Conservation (phyloP, 2,797 vertebrate genomes). For the Phoxinus dragarum region DNA sequence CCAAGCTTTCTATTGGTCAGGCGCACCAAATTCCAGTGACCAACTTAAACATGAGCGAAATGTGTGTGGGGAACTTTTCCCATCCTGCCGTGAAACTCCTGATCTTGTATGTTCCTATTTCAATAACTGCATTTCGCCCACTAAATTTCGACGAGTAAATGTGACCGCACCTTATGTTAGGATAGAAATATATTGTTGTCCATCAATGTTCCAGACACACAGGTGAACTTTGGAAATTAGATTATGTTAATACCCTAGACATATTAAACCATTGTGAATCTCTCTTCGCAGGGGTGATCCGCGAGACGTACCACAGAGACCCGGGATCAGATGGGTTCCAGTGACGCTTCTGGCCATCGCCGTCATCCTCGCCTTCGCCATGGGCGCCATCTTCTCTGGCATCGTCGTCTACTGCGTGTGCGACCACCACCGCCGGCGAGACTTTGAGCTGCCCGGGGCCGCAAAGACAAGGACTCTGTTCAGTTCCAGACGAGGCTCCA, state of each 20-base stretch:
- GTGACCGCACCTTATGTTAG: not conserved
- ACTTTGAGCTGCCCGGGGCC: constrained; percentile 84
- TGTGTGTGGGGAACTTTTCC: not conserved
- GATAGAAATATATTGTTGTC: not conserved
- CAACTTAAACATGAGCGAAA: not conserved
- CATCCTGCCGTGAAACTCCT: not conserved
- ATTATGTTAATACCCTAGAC: not conserved
- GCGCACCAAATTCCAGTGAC: not conserved
- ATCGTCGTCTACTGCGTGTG: constrained; percentile 97
- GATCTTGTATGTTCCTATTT: not conserved
- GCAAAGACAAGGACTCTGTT: constrained; percentile 89
- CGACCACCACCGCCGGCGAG: constrained; percentile 91
- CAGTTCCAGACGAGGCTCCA: constrained; percentile 91
- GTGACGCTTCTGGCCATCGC: constrained; percentile 95
- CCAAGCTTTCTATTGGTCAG: too few relatives aligned
- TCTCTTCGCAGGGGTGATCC: constrained; percentile 94
- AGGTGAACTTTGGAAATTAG: not conserved
- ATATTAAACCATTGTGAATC: not conserved
- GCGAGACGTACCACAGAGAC: constrained; percentile 96
- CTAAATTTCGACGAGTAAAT: not conserved
- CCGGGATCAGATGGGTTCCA: constrained; percentile 93
- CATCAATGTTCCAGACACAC: not conserved
- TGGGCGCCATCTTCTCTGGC: constrained; percentile 97
- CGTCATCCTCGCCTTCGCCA: constrained; percentile 95
- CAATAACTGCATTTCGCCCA: not conserved